A percentile compares a stretch with the other conserved stretches of the same genome.
Evolutionary conservation across 2,797 vertebrate genomes (phyloP).

Genomic region (Clarias laeviceps): DNA sequence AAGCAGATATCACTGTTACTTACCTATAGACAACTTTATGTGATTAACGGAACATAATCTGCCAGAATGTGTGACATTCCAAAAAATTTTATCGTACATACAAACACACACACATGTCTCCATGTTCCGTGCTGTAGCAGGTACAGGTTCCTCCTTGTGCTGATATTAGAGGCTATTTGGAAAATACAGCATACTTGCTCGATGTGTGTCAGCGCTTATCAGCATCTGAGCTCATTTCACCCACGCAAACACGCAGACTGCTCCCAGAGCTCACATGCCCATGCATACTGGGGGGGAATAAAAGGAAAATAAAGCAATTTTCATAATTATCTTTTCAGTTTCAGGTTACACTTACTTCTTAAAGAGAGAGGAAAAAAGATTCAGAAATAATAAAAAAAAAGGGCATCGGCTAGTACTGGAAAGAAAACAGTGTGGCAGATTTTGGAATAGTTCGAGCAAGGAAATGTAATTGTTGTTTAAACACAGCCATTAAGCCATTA

Average conservation of each 20-base stretch:
- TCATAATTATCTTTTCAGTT: neutral
- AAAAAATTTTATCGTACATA: too few relatives aligned
- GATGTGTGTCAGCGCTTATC: slow-evolving; percentile 36
- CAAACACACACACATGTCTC: neutral
- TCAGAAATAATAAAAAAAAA: neutral
- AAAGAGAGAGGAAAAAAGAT: too few relatives aligned
- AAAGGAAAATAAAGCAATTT: neutral
- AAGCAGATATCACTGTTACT: too few relatives aligned
- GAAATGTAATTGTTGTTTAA: slow-evolving; percentile 12
- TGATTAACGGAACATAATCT: too few relatives aligned
- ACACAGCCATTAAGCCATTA: slow-evolving; percentile 26
- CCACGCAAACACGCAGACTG: neutral
- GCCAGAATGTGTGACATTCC: too few relatives aligned
- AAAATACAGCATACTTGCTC: slow-evolving; percentile 21
- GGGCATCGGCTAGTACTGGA: neutral
- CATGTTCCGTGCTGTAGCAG: neutral
- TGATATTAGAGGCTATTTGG: slow-evolving; percentile 1
- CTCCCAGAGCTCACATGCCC: neutral
- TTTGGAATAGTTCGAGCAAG: neutral
- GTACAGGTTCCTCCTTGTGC: neutral
- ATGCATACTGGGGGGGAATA: neutral
- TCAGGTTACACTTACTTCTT: neutral
- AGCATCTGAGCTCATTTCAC: slow-evolving; percentile 39
- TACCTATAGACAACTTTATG: too few relatives aligned
- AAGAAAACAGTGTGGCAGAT: neutral